A percentile compares a stretch with the other conserved stretches of the same genome.
These are phyloP conservation scores for Axinella damicornis DNA, from an alignment of 37 sponge, comb jelly and placozoan genomes.

Conservation along the genomic window DNA sequence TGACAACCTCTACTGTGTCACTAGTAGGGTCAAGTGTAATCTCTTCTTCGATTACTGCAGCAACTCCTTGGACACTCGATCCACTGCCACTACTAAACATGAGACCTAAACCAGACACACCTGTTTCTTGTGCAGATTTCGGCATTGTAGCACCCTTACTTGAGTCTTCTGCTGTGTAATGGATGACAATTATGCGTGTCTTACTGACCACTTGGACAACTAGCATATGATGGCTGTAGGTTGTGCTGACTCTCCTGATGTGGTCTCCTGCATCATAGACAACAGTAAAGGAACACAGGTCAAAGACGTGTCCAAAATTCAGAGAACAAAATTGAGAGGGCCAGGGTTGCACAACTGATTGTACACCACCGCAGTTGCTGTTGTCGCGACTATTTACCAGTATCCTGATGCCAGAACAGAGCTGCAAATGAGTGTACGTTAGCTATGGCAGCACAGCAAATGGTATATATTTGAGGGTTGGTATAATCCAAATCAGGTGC, in stretches of 20 bases:
- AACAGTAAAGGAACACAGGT: too few relatives aligned
- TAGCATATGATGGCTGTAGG: conserved; percentile 48
- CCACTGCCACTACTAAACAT: not conserved
- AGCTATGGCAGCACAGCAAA: too few relatives aligned
- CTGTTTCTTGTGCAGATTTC: too few relatives aligned
- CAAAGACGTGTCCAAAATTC: too few relatives aligned
- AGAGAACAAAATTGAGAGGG: too few relatives aligned
- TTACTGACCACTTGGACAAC: conserved; percentile 14
- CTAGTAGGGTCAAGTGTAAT: not conserved
- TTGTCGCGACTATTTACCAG: too few relatives aligned
- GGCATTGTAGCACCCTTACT: not conserved
- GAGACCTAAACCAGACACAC: not conserved
- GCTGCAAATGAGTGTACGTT: too few relatives aligned
- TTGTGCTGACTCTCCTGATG: not conserved
- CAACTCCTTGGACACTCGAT: not conserved
- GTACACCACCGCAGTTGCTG: too few relatives aligned
- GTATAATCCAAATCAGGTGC: too few relatives aligned
- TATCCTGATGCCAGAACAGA: too few relatives aligned
- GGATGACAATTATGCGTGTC: not conserved
- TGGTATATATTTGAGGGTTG: too few relatives aligned
- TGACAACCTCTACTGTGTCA: conserved; percentile 3
- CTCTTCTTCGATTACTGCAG: not conserved
- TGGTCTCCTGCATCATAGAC: conserved; percentile 45
- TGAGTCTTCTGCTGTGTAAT: conserved; percentile 13
- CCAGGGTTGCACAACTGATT: too few relatives aligned